Percentiles rank a stretch among this genome's conserved stretches.
These are phyloP conservation scores for Indri indri DNA, from an alignment of 2,113 vertebrate genomes.

Conservation along the genomic window DNA sequence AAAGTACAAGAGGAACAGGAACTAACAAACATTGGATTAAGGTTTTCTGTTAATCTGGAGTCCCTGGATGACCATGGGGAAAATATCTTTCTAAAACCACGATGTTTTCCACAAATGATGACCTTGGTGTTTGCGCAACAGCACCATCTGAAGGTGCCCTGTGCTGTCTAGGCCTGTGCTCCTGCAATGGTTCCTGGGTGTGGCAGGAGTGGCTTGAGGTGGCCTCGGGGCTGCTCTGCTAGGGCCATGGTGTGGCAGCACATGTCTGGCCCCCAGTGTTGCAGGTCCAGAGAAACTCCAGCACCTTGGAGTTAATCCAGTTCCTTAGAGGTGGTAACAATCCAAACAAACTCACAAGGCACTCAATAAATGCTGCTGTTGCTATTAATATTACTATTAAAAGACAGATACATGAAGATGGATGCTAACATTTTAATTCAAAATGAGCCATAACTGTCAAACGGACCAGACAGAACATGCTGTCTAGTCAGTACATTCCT, in stretches of 20 bases:
- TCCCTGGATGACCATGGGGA: background rate
- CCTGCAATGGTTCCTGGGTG: too few species aligned
- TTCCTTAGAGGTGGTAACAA: background rate
- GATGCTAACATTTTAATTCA: background rate
- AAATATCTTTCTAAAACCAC: background rate
- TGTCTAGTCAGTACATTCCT: background rate
- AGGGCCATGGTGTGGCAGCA: background rate
- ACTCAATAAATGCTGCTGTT: background rate
- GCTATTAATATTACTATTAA: background rate
- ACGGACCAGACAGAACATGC: rapidly evolving
- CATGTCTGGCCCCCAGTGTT: background rate
- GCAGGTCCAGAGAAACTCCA: background rate
- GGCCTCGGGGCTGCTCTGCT: background rate
- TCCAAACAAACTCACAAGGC: background rate
- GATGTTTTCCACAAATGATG: background rate
- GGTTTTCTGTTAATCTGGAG: background rate
- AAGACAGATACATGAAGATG: background rate
- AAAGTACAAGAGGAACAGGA: background rate
- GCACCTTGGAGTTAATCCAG: background rate
- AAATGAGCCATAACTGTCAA: background rate
- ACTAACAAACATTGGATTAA: rapidly evolving
- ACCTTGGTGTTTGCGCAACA: background rate
- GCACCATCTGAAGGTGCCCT: background rate
- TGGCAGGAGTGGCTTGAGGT: background rate
- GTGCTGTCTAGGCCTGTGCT: background rate